Base-by-base conservation (phyloP, 2,797 vertebrate species). In the Fistularia tabacaria region DNA sequence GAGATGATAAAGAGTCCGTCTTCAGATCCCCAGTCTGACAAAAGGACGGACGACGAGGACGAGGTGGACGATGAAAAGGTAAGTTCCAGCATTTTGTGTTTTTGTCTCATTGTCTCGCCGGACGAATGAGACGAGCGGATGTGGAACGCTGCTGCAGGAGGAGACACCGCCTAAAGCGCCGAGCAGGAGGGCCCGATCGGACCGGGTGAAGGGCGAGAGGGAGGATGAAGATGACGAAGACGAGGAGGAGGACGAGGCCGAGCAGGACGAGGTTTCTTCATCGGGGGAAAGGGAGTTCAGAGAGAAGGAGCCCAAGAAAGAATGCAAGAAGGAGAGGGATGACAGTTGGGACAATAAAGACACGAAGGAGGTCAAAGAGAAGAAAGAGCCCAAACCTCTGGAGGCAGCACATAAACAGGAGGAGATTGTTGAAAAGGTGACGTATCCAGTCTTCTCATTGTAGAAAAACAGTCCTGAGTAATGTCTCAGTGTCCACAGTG, bases 1-100 rank as follows among this genome's bases (percentile, higher is more conserved):
- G 95, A 96, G 51, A 90, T 93, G 79, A 77, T 89, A 43, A 98
- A 95, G 89, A 97, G 94, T 67, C 91, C 95, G 43, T 96, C 94
- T 39, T 97, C 96, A 10, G 90, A 91, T 7, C 86, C 90, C 1
- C 90, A 87, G 0, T 97, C 96, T 1, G 97, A 97, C 73, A 97
- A 95, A 79, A 93, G 93, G 60, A 94, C 96, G 5, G 96, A 98
- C 7, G 93, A 95, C 0, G 92, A 93, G 1, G 94, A 96, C 37
- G 54, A 57, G 11, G n/a, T 89, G 3, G 92, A 93, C 10, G 86
- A 88, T 14, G 87, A 90, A 51, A 90, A 90, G 88, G 91, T 91
- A 54, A 9, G 1, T 14, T 44, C 9, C 13, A 54, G 38, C 13
- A 10, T 6, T 25, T 25, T 25, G 25, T 25, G 2, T 7, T 9